Conservation (phyloP, 1,140 invertebrate genomes). For the Drosophila subpulchrella region DNA sequence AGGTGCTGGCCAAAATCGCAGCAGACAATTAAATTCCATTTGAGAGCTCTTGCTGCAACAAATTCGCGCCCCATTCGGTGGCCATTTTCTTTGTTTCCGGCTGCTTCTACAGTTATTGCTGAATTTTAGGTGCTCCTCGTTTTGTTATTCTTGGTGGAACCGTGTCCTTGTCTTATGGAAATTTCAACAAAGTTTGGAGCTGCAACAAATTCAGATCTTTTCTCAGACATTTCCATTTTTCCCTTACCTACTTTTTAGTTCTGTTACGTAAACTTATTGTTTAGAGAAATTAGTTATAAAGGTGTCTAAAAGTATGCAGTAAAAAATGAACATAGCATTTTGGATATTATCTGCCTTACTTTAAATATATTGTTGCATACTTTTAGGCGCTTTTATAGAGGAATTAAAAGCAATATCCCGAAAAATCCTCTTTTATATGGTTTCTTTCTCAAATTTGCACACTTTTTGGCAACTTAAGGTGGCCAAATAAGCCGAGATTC, state of each 20-base stretch:
- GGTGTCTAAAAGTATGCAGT: too few species aligned
- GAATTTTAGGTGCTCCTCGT: not conserved
- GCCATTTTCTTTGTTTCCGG: not conserved
- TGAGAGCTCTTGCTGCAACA: conserved; percentile 36
- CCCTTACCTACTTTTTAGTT: not conserved
- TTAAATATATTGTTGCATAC: too few species aligned
- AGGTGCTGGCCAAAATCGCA: conserved; percentile 49
- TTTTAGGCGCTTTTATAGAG: too few species aligned
- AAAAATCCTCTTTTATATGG: not conserved
- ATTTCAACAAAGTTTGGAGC: not conserved
- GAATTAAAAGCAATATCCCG: not conserved
- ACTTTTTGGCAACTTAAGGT: not conserved
- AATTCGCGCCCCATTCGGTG: conserved; percentile 34
- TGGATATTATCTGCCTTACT: too few species aligned
- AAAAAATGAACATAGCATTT: too few species aligned
- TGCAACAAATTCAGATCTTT: conserved; percentile 22
- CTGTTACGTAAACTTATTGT: too few species aligned
- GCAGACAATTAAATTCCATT: conserved; percentile 77
- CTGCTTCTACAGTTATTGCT: conserved; percentile 3
- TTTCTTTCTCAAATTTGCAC: not conserved
- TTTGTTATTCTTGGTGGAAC: not conserved
- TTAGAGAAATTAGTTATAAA: too few species aligned
- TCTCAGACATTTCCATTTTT: not conserved
- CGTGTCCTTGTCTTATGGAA: conserved; percentile 1
- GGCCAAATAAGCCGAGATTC: not conserved